Base-by-base conservation (phyloP, 2,113 vertebrate species). In the Ellobius talpinus region DNA sequence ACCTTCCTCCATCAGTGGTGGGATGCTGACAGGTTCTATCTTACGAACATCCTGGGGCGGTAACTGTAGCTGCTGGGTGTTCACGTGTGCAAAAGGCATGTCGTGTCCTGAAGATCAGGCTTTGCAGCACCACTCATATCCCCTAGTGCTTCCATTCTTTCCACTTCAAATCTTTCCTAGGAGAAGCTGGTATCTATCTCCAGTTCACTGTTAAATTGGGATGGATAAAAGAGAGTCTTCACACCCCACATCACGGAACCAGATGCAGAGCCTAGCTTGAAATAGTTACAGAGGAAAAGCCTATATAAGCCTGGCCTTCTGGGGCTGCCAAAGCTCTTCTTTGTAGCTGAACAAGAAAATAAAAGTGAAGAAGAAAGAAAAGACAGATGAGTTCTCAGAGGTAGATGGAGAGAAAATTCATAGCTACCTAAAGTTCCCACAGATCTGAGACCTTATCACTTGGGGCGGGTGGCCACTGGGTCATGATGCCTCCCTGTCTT, bases 301-400 rank as follows among this genome's bases (percentile, higher is more conserved):
- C 39, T 8, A 87, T 42, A 42, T 73, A 61, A 19, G 74, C 12
- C 72, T 9, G 33, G 2, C 68, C 24, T 93, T 9, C n/a, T 26
- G 24, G 42, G 86, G 42, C 2, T 68, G 19, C 7, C 42, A 86
- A 73, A 78, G 13, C 17, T 68, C 36, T 26, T 90, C 47, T 87
- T 89, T 86, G 9, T 89, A 52, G 95, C 68, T 89, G 17, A 16
- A 42, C 12, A 11, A 6, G 24, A 61, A 97, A 84, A 58, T 82
- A 23, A 87, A 91, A 94, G 84, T 63, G 10, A 85, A 89, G 33
- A 9, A 77, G 5, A 2, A 94, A 12, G 61, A 78, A 76, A 68
- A 77, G 47, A 87, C n/a, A 74, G 17, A 47, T 31, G 66, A n/a
- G 4, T 85, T 84, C 50, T 96, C 63, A 76, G 42, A 94, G 36